phyloP scores from a whole-genome alignment of 1,140 invertebrate species.

The Tetramorium parvispinum region DNA sequence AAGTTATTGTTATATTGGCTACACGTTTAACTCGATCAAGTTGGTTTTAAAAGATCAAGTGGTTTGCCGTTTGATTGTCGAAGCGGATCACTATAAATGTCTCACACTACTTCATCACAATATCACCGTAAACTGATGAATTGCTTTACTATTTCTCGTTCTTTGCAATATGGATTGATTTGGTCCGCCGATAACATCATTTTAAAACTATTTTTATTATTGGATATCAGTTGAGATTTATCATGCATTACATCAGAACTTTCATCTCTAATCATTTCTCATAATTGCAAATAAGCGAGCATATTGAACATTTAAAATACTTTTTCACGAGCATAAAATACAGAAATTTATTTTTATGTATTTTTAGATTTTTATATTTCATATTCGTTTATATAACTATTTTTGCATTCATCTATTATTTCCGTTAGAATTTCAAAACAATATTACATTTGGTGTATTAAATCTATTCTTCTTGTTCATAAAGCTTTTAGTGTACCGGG shows the following conservation, averaged over 20 bases:
- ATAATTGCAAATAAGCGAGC: background rate
- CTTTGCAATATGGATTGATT: background rate
- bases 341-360: background rate
- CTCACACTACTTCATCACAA: background rate
- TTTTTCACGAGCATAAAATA: background rate
- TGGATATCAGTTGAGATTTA: background rate
- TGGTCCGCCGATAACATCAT: background rate
- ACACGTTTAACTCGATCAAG: conserved; percentile 39
- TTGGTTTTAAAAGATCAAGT: conserved; percentile 49
- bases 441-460: background rate
- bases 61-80: conserved; percentile 27
- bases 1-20: conserved; percentile 49
- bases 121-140: conserved; percentile 11
- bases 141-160: background rate
- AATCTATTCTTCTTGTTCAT: background rate
- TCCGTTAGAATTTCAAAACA: background rate
- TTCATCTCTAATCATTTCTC: background rate
- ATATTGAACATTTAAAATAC: background rate
- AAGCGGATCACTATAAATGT: background rate
- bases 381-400: background rate
- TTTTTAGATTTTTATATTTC: too few relatives aligned
- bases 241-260: background rate
- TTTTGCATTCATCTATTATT: background rate
- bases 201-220: background rate
- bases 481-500: background rate